Evolutionary conservation across 2,113 vertebrate species (phyloP).

Genomic region (Nansenia antarctica): DNA sequence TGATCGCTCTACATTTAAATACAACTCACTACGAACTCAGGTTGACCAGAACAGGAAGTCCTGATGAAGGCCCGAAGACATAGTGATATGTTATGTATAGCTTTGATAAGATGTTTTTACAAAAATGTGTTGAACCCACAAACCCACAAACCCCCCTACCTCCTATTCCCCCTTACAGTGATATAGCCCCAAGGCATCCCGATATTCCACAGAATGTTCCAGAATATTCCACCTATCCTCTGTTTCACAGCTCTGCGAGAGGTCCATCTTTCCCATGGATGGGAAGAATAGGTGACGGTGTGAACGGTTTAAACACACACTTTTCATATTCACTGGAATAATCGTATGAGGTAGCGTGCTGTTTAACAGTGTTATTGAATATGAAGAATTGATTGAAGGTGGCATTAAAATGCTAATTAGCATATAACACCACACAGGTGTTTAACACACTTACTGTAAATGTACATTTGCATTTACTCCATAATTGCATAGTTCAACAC

Average conservation of each 20-base stretch:
- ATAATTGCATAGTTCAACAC: constrained; percentile 36
- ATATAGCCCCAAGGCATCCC: background rate
- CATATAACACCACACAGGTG: constrained; percentile 58
- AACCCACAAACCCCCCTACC: too few relatives aligned
- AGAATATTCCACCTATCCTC: constrained; percentile 26
- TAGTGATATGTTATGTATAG: too few relatives aligned
- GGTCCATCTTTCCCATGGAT: constrained; percentile 6
- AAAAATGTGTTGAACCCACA: too few relatives aligned
- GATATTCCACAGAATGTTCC: background rate
- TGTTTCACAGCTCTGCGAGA: constrained; percentile 56
- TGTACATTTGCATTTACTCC: constrained; percentile 50
- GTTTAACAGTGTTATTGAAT: constrained; percentile 65
- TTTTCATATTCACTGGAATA: constrained; percentile 56
- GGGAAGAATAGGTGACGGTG: constrained; percentile 56
- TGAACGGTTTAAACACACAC: constrained; percentile 59
- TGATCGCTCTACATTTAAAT: too few relatives aligned
- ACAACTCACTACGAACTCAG: too few relatives aligned
- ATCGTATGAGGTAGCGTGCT: constrained; percentile 61
- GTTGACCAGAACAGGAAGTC: too few relatives aligned
- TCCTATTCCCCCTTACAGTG: background rate
- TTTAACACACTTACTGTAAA: constrained; percentile 44
- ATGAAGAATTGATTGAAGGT: constrained; percentile 66
- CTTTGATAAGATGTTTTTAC: too few relatives aligned
- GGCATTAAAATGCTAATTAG: constrained; percentile 73
- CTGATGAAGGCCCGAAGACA: too few relatives aligned